Conservation (phyloP, 2,113 vertebrate species). For the Maccullochella peelii region DNA sequence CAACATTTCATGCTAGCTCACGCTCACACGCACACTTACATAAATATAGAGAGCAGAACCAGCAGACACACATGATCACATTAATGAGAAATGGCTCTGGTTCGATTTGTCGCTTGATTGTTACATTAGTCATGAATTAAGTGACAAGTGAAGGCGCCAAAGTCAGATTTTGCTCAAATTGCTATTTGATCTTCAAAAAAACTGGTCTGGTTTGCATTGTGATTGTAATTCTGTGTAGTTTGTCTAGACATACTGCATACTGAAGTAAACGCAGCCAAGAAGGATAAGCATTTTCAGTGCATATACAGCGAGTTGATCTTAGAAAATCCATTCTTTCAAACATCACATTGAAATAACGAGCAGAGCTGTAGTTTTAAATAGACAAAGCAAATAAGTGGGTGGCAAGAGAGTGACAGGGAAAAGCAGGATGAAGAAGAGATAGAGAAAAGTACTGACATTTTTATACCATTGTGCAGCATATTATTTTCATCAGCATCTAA, state of each 20-base stretch:
- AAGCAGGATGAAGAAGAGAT: not conserved
- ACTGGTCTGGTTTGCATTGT: constrained; percentile 29
- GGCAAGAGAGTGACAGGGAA: not conserved
- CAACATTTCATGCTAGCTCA: constrained; percentile 55
- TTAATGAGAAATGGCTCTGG: constrained; percentile 52
- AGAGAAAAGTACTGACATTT: constrained; percentile 1
- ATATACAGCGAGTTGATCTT: constrained; percentile 36
- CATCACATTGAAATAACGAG: constrained; percentile 14
- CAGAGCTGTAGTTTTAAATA: constrained; percentile 16
- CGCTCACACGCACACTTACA: constrained; percentile 33
- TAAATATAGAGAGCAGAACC: constrained; percentile 27
- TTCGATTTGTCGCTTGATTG: constrained; percentile 49
- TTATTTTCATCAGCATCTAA: constrained; percentile 20
- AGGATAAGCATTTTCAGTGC: constrained; percentile 26
- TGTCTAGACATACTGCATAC: constrained; percentile 27
- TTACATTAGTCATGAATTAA: constrained; percentile 61
- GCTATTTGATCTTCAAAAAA: constrained; percentile 49
- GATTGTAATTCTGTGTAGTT: constrained; percentile 35
- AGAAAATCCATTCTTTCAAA: constrained; percentile 34
- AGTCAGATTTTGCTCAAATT: constrained; percentile 42
- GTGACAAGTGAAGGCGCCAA: constrained; percentile 38
- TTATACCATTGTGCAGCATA: constrained; percentile 1
- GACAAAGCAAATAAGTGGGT: constrained; percentile 33
- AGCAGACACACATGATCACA: constrained; percentile 20
- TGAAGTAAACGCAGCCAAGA: constrained; percentile 21